Evolutionary conservation across 2,888 invertebrate species (phyloP).

Genomic region (Andrena flavipes): DNA sequence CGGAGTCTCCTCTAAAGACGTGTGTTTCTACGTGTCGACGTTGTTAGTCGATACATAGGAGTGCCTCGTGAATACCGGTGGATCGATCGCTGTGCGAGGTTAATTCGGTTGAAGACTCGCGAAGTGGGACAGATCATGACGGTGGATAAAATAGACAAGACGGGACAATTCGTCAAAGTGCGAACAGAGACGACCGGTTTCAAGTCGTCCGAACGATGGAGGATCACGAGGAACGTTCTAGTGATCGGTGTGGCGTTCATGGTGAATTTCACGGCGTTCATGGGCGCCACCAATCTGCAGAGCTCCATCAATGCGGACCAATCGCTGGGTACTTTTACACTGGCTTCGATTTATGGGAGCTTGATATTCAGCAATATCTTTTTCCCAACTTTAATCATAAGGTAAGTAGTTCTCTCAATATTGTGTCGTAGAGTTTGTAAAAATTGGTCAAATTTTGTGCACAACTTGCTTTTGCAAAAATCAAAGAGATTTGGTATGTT

Average conservation of each 20-base stretch:
- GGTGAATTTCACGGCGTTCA: constrained; percentile 97
- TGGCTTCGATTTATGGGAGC: constrained; percentile 94
- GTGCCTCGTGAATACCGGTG: background rate
- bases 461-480: no score
- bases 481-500: background rate
- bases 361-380: constrained; percentile 96
- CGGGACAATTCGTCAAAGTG: constrained; percentile 73
- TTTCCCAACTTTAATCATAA: constrained; percentile 93
- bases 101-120: background rate
- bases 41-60: no score
- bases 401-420: constrained; percentile 84
- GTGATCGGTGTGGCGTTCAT: constrained; percentile 95
- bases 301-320: constrained; percentile 94
- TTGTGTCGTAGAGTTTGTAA: background rate
- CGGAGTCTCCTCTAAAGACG: background rate
- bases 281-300: constrained; percentile 93
- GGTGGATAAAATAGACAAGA: constrained; percentile 40
- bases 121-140: constrained; percentile 34
- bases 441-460: no score
- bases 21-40: constrained; percentile 12
- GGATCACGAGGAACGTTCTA: constrained; percentile 93
- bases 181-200: constrained; percentile 65
- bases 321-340: constrained; percentile 93
- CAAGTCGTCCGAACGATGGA: constrained; percentile 88
- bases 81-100: background rate